Conservation (phyloP, 2,113 vertebrate species). For the Heterochromis multidens region DNA sequence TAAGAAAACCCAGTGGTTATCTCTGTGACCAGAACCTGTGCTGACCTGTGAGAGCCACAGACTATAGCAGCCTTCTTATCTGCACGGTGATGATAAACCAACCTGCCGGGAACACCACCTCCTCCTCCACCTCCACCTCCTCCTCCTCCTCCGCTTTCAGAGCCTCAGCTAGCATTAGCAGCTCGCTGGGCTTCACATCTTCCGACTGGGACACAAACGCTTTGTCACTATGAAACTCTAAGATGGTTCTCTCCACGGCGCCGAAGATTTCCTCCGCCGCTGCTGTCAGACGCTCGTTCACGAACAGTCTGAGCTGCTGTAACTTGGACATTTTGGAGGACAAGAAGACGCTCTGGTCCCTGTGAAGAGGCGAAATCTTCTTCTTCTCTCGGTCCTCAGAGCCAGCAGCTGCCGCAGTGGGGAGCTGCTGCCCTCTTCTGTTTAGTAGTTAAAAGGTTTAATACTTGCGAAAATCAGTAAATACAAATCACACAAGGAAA, state of each 20-base stretch:
- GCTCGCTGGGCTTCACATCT: background rate
- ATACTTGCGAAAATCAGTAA: background rate
- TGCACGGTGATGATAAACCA: background rate
- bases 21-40: background rate
- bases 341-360: background rate
- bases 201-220: background rate
- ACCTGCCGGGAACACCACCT: background rate
- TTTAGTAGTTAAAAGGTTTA: background rate
- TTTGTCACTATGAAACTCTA: background rate
- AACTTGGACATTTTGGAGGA: background rate
- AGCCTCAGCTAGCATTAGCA: background rate
- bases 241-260: background rate
- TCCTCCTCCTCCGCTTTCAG: background rate
- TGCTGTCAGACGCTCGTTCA: background rate
- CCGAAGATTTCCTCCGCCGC: constrained; percentile 1
- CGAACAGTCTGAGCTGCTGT: background rate
- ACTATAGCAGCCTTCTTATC: background rate
- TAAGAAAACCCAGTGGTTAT: background rate
- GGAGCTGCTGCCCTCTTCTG: background rate
- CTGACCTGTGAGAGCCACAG: background rate
- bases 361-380: background rate
- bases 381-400: background rate
- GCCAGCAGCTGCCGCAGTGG: background rate
- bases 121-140: background rate
- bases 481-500: background rate